phyloP scores from a whole-genome alignment of 2,113 vertebrate genomes.

The Apistogramma diplotaenia region DNA sequence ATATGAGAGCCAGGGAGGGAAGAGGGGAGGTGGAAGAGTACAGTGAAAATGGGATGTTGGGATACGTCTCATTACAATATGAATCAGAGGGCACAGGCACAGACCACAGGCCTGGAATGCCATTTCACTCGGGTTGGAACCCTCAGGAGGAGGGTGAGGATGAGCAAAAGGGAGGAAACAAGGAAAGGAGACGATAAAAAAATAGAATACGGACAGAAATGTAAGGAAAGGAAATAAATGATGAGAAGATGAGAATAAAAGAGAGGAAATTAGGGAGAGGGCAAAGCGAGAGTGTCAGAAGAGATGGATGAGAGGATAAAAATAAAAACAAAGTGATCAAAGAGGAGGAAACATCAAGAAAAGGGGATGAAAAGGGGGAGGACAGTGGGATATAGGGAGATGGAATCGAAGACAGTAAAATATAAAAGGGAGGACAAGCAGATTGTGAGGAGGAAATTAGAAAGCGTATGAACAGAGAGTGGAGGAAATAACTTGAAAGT shows the following conservation, averaged over 20 bases:
- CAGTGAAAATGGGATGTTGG: conserved; percentile 57
- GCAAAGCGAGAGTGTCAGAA: not conserved
- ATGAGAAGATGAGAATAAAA: not conserved
- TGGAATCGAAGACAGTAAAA: not conserved
- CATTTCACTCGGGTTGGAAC: conserved; percentile 47
- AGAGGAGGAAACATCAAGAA: not conserved
- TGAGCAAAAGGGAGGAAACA: not conserved
- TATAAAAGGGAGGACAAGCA: not conserved
- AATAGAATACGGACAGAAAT: too few relatives aligned
- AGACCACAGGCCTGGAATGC: conserved; percentile 50
- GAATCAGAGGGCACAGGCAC: conserved; percentile 81
- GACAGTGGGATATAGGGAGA: not conserved
- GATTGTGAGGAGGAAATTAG: not conserved
- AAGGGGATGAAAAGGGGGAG: not conserved
- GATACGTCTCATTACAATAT: conserved; percentile 85
- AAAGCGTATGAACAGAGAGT: not conserved
- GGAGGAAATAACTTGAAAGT: not conserved
- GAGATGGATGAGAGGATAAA: not conserved
- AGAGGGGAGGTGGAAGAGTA: not conserved
- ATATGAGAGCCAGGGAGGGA: conserved; percentile 21
- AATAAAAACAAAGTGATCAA: not conserved
- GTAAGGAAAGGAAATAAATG: not conserved
- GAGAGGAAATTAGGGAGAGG: not conserved
- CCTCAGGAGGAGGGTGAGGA: conserved; percentile 31
- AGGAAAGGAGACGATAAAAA: not conserved